Conservation (phyloP, 1,140 invertebrate genomes). For the Hermatobates lingyangjiaoensis region DNA sequence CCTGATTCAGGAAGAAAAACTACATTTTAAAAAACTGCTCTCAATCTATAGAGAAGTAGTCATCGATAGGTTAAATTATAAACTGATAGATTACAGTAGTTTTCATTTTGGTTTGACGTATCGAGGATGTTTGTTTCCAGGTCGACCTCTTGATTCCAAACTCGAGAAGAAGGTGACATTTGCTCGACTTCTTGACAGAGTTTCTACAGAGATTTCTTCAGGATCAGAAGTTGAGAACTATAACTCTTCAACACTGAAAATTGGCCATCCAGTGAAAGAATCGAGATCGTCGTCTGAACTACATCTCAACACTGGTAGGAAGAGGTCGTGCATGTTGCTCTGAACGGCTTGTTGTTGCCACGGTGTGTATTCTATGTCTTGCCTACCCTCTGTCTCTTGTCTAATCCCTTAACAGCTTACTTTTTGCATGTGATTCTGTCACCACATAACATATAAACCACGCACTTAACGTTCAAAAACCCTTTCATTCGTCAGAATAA, state of each 20-base stretch:
- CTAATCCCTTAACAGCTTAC: neutral
- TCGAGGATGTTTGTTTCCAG: no score
- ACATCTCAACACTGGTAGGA: conserved; percentile 20
- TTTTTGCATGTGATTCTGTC: no score
- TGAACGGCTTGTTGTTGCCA: neutral
- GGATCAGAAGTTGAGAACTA: conserved; percentile 36
- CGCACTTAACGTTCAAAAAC: no score
- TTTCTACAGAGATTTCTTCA: conserved; percentile 49
- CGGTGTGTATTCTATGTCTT: neutral
- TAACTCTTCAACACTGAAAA: neutral
- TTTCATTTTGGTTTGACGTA: no score
- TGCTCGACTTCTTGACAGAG: conserved; percentile 45
- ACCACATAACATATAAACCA: no score
- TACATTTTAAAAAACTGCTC: no score
- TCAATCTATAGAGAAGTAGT: no score
- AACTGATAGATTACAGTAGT: no score
- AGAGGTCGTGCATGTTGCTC: conserved; percentile 11
- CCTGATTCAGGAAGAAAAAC: no score
- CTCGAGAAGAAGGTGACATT: conserved; percentile 57
- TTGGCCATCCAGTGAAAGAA: conserved; percentile 41
- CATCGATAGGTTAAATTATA: no score
- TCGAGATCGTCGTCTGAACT: conserved; percentile 44
- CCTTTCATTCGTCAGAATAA: no score
- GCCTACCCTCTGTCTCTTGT: neutral
- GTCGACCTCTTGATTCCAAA: conserved; percentile 24